These are phyloP conservation scores for Upupa epops DNA, from an alignment of 2,113 vertebrate species.

Conservation along the genomic window DNA sequence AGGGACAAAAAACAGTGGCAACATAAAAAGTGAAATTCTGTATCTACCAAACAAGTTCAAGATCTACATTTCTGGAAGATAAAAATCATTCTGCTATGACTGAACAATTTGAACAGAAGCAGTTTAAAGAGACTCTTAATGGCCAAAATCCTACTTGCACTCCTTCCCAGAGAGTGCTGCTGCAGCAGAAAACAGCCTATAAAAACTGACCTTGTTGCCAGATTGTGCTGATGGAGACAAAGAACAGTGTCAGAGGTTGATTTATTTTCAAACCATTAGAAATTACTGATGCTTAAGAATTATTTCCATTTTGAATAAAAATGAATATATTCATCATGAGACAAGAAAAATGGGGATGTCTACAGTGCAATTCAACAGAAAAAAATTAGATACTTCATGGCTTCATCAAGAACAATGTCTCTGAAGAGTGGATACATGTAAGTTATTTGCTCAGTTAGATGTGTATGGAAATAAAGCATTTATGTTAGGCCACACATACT, in stretches of 20 bases:
- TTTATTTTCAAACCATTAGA: not conserved
- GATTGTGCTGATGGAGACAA: not conserved
- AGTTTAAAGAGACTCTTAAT: not conserved
- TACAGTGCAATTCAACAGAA: not conserved
- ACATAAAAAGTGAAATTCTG: not conserved
- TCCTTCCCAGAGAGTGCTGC: slow-evolving; percentile 14
- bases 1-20: not conserved
- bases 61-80: not conserved
- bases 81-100: not conserved
- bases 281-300: not conserved
- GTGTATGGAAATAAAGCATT: not conserved
- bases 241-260: not conserved
- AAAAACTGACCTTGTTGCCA: not conserved
- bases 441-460: not conserved
- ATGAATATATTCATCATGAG: not conserved
- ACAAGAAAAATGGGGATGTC: not conserved
- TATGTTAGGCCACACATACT: not conserved
- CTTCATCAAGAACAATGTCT: not conserved
- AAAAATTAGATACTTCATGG: not conserved
- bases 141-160: not conserved
- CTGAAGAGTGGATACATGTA: not conserved
- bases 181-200: not conserved
- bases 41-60: not conserved
- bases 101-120: not conserved
- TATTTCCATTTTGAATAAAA: not conserved